These are phyloP conservation scores for Tupiocoris notatus DNA, from an alignment of 2,888 invertebrate genomes.

Conservation along the genomic window DNA sequence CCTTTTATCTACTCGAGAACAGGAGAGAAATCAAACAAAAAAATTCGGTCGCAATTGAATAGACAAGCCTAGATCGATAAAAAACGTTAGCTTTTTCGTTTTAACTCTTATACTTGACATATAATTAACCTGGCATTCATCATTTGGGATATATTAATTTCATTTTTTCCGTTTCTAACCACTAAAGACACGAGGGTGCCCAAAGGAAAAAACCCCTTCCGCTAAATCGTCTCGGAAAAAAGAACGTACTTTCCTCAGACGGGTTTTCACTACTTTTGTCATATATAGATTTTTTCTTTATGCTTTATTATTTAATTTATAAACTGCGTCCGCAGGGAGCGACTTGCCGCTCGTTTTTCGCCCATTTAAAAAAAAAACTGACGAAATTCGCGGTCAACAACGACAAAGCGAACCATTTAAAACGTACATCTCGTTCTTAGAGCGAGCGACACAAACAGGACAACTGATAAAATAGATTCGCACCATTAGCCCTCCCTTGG, in stretches of 20 bases:
- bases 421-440: too few relatives aligned
- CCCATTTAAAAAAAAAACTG: too few relatives aligned
- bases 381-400: too few relatives aligned
- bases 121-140: constrained; percentile 24
- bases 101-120: neutral
- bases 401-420: too few relatives aligned
- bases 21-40: neutral
- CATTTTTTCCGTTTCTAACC: constrained; percentile 2
- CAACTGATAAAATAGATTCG: too few relatives aligned
- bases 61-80: neutral
- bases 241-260: constrained; percentile 8
- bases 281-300: constrained; percentile 16
- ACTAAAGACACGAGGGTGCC: constrained; percentile 33
- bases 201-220: constrained; percentile 16
- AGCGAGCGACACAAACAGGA: neutral
- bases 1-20: neutral
- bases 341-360: neutral
- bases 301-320: neutral
- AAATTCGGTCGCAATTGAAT: neutral
- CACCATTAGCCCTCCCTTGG: too few relatives aligned
- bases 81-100: neutral
- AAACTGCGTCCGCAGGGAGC: neutral
- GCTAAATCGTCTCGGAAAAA: constrained; percentile 19
- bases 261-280: constrained; percentile 29
- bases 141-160: constrained; percentile 18